phyloP scores from a whole-genome alignment of 1,140 invertebrate genomes.

The Drosophila sturtevanti region DNA sequence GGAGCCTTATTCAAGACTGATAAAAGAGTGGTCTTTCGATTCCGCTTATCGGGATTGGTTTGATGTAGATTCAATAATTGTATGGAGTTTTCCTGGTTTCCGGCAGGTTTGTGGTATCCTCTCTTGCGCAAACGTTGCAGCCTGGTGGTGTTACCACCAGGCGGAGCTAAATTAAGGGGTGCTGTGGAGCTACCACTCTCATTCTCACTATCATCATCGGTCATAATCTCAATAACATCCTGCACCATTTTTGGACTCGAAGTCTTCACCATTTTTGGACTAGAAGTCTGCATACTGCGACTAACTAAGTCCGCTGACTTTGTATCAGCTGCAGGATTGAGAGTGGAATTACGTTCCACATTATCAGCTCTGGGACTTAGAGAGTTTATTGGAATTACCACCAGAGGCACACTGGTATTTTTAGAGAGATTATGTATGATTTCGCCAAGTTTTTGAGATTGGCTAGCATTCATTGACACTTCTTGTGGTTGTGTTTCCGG shows the following conservation, averaged over 20 bases:
- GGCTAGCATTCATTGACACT: background rate
- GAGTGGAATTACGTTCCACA: no score
- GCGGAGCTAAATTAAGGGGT: slow-evolving; percentile 53
- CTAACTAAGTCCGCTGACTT: background rate
- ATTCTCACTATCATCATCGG: slow-evolving; percentile 66
- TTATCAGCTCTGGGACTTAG: background rate
- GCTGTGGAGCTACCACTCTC: slow-evolving; percentile 14
- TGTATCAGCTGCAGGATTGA: background rate
- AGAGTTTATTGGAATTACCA: background rate
- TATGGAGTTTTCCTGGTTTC: slow-evolving; percentile 21
- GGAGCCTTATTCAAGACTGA: slow-evolving; percentile 62
- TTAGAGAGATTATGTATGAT: slow-evolving; percentile 36
- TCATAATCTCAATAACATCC: slow-evolving; percentile 44
- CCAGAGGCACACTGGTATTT: slow-evolving; percentile 20
- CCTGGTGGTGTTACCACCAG: slow-evolving; percentile 26
- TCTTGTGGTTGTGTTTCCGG: slow-evolving; percentile 57
- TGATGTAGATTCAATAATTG: slow-evolving; percentile 56
- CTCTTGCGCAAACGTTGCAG: slow-evolving; percentile 14
- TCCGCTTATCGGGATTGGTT: slow-evolving; percentile 5
- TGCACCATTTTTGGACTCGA: background rate
- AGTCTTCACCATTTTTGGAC: background rate
- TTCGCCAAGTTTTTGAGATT: slow-evolving; percentile 5
- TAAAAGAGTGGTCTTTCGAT: background rate
- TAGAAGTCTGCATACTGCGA: slow-evolving; percentile 30
- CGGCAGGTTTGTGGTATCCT: background rate